Conservation (phyloP, 1,140 invertebrate genomes). For the Cyphomyrmex costatus region DNA sequence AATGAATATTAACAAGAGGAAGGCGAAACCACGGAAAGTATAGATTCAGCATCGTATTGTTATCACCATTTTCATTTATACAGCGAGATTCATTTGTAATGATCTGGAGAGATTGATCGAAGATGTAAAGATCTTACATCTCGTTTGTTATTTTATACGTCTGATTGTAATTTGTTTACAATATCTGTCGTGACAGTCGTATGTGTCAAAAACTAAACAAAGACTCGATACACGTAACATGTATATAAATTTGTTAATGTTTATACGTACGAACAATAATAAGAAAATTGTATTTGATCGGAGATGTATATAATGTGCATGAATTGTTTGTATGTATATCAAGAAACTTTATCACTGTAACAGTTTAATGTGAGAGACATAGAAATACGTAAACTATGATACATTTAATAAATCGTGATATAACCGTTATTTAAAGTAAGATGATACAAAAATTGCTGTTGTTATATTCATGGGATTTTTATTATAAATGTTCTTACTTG, state of each 20-base stretch:
- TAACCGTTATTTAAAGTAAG: conserved; percentile 23
- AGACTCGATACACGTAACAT: background rate
- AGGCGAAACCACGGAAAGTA: conserved; percentile 84
- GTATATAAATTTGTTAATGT: conserved; percentile 18
- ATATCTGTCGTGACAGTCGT: background rate
- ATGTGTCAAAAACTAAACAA: background rate
- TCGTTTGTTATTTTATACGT: conserved; percentile 21
- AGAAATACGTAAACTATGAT: background rate
- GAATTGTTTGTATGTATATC: conserved; percentile 25
- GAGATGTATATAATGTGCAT: conserved; percentile 18
- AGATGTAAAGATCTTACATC: background rate
- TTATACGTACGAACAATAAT: conserved; percentile 17
- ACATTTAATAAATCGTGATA: background rate
- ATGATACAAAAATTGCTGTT: conserved; percentile 30
- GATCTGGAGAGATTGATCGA: conserved; percentile 18
- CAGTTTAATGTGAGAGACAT: conserved; percentile 7
- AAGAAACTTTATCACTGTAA: background rate
- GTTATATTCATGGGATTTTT: conserved; percentile 19
- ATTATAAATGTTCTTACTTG: conserved; percentile 23
- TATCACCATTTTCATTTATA: background rate
- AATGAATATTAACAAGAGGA: conserved; percentile 86
- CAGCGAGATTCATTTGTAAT: conserved; percentile 4
- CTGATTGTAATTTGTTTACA: background rate
- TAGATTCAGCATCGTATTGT: conserved; percentile 70
- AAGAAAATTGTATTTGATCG: conserved; percentile 2